Base-by-base conservation (phyloP, 2,797 vertebrate genomes). In the Pseudomugil gertrudae region DNA sequence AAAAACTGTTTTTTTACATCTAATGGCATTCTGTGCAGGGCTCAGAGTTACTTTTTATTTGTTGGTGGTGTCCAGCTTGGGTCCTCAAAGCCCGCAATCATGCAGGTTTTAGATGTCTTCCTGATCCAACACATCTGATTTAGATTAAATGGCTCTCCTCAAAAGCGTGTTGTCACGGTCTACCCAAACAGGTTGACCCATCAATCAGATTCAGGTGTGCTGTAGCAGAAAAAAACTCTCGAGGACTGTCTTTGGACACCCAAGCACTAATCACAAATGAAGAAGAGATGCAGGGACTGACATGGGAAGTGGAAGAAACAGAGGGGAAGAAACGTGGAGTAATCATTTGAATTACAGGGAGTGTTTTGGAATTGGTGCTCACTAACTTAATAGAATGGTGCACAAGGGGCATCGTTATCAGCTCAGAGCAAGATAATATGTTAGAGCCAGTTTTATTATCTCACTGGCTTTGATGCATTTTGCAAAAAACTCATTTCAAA, bases 391-490 rank as follows among this genome's bases (percentile, higher is more conserved):
- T 7, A 45, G 26, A 11, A 30, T 36, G 40, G 40, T n/a, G 4
- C 2, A 38, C 5, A 59, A 45, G 13, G 45, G 7, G 23, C 24
- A 24, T n/a, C 53, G 36, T 53, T 53, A 54, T 58, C 57, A 52
- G 52, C 26, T 57, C 17, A 57, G 52, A 38, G 47, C 21, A 47
- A 50, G 40, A 29, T 56, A 13, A 40, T 32, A 38, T 43, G 26
- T 36, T 63, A 13, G n/a, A 55, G n/a, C n/a, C 3, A 43, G 32
- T 70, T 26, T 55, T 6, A 47, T 15, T 69, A 55, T 66, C 57
- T 60, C 15, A 45, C 36, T 59, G 54, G 43, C 23, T 52, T 33
- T 33, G 14, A 33, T 60, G 21, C 50, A 47, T 21, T 33, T 67
- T 29, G 45, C 43, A 54, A 45, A 45, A 36, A 9, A 26, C 63